These are phyloP conservation scores for Euclidia mi DNA, from an alignment of 2,888 invertebrate species.

Conservation along the genomic window DNA sequence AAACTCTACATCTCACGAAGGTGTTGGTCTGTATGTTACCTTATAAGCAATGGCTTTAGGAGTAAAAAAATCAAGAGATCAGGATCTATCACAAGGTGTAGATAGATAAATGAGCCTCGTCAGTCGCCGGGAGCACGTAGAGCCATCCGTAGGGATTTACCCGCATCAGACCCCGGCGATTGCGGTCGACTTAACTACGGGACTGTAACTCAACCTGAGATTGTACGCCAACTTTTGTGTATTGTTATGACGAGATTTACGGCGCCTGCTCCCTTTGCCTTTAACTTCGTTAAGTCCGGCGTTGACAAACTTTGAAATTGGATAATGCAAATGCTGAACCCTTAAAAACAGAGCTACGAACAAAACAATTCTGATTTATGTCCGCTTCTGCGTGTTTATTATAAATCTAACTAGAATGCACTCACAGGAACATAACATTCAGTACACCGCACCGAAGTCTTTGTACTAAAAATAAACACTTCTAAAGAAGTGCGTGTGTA, in stretches of 20 bases:
- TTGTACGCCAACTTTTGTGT: constrained; percentile 45
- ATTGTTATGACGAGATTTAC: constrained; percentile 58
- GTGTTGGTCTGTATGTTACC: constrained; percentile 18
- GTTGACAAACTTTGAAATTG: constrained; percentile 39
- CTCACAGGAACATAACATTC: not conserved
- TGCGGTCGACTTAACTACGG: constrained; percentile 58
- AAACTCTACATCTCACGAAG: constrained; percentile 19
- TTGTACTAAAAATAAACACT: constrained; percentile 35
- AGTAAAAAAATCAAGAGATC: constrained; percentile 17
- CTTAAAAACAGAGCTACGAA: constrained; percentile 9
- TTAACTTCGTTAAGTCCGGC: constrained; percentile 46
- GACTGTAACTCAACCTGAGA: constrained; percentile 41
- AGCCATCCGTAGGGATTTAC: constrained; percentile 63
- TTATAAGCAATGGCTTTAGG: constrained; percentile 16
- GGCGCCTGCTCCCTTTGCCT: constrained; percentile 49
- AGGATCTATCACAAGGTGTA: constrained; percentile 12
- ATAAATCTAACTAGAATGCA: not conserved
- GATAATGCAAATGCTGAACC: constrained; percentile 34
- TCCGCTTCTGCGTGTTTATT: not conserved
- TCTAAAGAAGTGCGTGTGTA: constrained; percentile 19
- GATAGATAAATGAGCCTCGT: constrained; percentile 34
- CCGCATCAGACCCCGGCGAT: constrained; percentile 56
- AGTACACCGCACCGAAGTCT: constrained; percentile 10
- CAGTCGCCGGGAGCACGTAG: constrained; percentile 48
- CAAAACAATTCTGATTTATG: constrained; percentile 3